Base-by-base conservation (phyloP, 1,140 invertebrate genomes). In the Eriosoma lanigerum region DNA sequence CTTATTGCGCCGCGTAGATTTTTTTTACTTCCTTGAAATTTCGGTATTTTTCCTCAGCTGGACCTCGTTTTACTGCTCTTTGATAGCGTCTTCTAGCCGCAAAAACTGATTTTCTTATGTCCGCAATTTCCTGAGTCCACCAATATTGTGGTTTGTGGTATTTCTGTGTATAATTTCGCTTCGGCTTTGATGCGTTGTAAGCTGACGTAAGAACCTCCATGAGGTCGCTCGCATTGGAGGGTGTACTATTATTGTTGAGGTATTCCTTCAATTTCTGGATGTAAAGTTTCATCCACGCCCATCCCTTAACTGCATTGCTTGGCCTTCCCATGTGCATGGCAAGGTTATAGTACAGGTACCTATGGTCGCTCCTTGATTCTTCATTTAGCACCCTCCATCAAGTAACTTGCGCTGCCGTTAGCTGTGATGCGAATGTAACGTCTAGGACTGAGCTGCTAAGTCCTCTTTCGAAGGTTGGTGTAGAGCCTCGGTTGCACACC, bases 401-500 rank as follows among this genome's bases (percentile, higher is more conserved):
- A 9, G 8, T 24, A 4, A 56, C 8, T 56, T 19, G 19, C 9
- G 4, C 10, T 0, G 50, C 54, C 2, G 54, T 56, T n/a, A 0
- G n/a, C 6, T 24, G 12, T 1, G 56, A 29, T 10, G 56, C 56
- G 15, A 60, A 29, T 13, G 56, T 60, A 9, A 60, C 3, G 24
- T 60, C 56, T 3, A 60, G 38, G 64, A 46, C 19, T 3, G 38
- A 66, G 13, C n/a, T 44, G 17, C 38, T 38, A 1, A 3, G 38
- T 3, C 78, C 78, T 81, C 60, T 64, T 21, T 62, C 78, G 19
- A 81, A 81, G 1, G 62, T 81, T 10, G 78, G 21, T 1, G 13
- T 50, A 13, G 9, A 2, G 3, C 62, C 78, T 10, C 17, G 19
- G 15, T 81, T 81, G 12, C 44, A 60, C 1, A 81, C 62, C 6